Evolutionary conservation across 1,140 invertebrate species (phyloP), one percentile per base, ranked within the genome.

Genomic region (Pteromalus puparum): DNA sequence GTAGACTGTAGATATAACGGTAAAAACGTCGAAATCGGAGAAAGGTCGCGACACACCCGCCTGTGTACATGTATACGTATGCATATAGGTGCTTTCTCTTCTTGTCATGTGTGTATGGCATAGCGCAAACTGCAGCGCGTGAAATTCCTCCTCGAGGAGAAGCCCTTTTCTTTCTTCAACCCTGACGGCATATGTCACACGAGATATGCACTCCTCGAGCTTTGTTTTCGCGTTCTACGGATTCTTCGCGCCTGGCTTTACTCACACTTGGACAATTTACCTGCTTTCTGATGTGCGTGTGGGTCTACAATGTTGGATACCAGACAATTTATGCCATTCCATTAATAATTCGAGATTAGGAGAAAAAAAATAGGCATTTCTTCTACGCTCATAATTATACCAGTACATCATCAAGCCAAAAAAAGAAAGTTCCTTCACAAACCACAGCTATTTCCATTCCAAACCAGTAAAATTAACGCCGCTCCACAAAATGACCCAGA

Each of bases 1-100:
- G 30, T 30, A 5, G n/a, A n/a, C n/a, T 53, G n/a, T 26, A 7
- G 67, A 48, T 81, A 48, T 81, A 72, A 81, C 74, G 42, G 82
- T 42, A 6, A 68, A 82, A 21, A 72, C 46, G 67, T 72, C 46
- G 67, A 81, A 81, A 81, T 24, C 13, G 67, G 42, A 84, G 75
- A 84, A 84, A 87, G 85, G 83, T 88, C n/a, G 68, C 4, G 76
- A 61, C 48, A 30, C 48, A 74, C 74, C 74, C 80, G 72, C 70
- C 78, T 79, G 74, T 83, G 30, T 34, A 5, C 30, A n/a, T n/a
- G n/a, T n/a, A n/a, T n/a, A n/a, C n/a, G n/a, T 75, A 15, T 72
- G 61, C 46, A 82, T 79, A 76, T 79, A 76, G 65, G 82, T 67
- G 18, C n/a, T 68, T 24, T 42, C 30, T 34, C 34, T 6, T 34